Evolutionary conservation across 2,888 invertebrate species (phyloP).

Genomic region (Eristalis pertinax): DNA sequence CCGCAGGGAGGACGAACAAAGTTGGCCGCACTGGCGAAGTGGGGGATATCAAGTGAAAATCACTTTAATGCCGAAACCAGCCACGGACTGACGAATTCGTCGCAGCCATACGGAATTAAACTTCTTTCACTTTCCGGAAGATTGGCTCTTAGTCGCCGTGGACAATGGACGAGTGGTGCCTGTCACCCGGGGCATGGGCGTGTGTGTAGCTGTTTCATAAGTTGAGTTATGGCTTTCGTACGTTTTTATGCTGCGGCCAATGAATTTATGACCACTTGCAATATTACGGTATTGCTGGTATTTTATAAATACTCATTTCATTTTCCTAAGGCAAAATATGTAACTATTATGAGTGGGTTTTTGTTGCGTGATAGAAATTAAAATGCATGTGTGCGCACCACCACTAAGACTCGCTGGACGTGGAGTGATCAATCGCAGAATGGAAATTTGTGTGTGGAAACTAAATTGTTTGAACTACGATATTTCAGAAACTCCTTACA

Average conservation of each 20-base stretch:
- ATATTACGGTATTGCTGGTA: neutral
- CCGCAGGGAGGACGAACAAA: constrained; percentile 24
- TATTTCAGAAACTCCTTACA: too few species aligned
- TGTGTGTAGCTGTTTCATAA: constrained; percentile 3
- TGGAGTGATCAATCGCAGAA: too few species aligned
- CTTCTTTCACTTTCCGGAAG: constrained; percentile 39
- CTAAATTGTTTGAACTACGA: too few species aligned
- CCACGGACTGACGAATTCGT: constrained; percentile 42
- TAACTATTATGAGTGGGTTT: too few species aligned
- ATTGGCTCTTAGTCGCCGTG: constrained; percentile 11
- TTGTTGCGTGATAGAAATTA: too few species aligned
- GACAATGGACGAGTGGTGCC: neutral
- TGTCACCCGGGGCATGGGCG: neutral
- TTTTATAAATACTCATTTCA: too few species aligned
- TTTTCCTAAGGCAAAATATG: too few species aligned
- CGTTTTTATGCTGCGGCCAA: constrained; percentile 49
- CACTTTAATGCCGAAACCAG: constrained; percentile 38
- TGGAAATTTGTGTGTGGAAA: too few species aligned
- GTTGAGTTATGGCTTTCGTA: constrained; percentile 56
- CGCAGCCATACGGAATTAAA: constrained; percentile 32
- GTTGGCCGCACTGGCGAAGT: neutral
- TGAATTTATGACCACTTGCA: constrained; percentile 36
- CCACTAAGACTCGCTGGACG: too few species aligned
- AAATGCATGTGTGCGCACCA: too few species aligned
- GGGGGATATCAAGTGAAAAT: constrained; percentile 45